Evolutionary conservation across 2,888 invertebrate species (phyloP).

Genomic region (Calliscelio sp.): DNA sequence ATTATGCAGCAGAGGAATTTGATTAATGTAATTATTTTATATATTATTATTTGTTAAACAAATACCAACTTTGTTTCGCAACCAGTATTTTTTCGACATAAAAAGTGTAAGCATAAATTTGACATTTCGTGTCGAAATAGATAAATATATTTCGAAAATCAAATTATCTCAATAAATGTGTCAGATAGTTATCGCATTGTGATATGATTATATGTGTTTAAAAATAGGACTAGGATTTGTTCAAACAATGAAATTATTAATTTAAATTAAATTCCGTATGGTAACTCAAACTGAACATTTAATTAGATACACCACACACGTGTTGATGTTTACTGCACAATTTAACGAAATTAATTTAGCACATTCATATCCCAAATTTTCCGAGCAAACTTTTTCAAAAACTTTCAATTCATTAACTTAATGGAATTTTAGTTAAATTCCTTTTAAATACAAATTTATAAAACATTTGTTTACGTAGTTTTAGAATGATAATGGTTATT

Average conservation of each 20-base stretch:
- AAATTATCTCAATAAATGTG: no score
- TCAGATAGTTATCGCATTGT: no score
- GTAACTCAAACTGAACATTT: constrained; percentile 14
- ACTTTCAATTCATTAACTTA: neutral
- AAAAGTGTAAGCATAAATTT: no score
- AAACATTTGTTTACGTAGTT: no score
- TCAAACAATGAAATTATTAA: constrained; percentile 16
- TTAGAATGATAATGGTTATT: no score
- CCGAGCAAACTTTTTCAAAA: neutral
- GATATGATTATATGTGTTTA: neutral
- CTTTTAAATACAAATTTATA: neutral
- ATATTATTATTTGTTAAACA: neutral
- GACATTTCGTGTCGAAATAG: neutral
- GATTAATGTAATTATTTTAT: neutral
- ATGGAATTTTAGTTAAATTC: neutral
- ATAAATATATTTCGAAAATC: neutral
- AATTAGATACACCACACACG: constrained; percentile 10
- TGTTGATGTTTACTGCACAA: constrained; percentile 14
- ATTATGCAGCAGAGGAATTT: neutral
- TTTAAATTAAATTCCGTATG: constrained; percentile 4
- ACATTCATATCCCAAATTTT: neutral
- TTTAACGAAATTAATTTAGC: constrained; percentile 7
- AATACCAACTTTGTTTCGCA: constrained; percentile 1
- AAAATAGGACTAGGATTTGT: no score
- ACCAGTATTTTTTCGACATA: no score